Evolutionary conservation across 2,888 invertebrate species (phyloP), one percentile per base, ranked within the genome.

Genomic region (Lycia hirtaria): DNA sequence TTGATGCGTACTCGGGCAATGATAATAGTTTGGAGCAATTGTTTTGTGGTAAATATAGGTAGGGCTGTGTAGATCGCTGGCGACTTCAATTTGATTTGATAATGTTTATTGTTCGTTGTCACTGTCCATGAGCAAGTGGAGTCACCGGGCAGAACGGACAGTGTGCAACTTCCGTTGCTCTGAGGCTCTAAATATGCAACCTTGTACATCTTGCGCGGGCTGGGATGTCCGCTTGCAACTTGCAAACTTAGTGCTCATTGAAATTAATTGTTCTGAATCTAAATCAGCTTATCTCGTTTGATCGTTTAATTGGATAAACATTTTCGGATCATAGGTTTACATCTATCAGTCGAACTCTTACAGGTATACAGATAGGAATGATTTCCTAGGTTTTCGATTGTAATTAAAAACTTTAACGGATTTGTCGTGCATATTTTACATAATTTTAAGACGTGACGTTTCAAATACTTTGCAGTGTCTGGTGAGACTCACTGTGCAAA

Each of bases 11-110:
- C 35, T 51, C 40, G 40, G 41, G 50, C 43, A 45, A 41, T 44
- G 22, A 65, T 62, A 53, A 57, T 68, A 28, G 44, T 44, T 28
- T 56, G 41, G 68, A 65, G 69, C 66, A 71, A 73, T 71, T 38
- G 57, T 67, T 50, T 56, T 53, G 53, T 53, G 48, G 48, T 28
- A 51, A 45, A 35, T 28, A 3, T 4, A 5, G 10, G 33, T 1
- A 14, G 10, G 4, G 19, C n/a, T 37, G 19, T 19, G n/a, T 37
- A n/a, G n/a, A 19, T 19, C 10, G 4, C 19, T 10, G n/a, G n/a
- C 15, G 32, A 24, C 0, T 32, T 30, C 5, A 56, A 41, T 56
- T 45, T 33, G 20, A n/a, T n/a, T n/a, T 9, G 19, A 19, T 45
- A 17, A 32, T 40, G 40, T 57, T 47, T 48, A 57, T 52, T 52